phyloP scores from a whole-genome alignment of 2,113 vertebrate genomes.

The Genyomyrus donnyi region DNA sequence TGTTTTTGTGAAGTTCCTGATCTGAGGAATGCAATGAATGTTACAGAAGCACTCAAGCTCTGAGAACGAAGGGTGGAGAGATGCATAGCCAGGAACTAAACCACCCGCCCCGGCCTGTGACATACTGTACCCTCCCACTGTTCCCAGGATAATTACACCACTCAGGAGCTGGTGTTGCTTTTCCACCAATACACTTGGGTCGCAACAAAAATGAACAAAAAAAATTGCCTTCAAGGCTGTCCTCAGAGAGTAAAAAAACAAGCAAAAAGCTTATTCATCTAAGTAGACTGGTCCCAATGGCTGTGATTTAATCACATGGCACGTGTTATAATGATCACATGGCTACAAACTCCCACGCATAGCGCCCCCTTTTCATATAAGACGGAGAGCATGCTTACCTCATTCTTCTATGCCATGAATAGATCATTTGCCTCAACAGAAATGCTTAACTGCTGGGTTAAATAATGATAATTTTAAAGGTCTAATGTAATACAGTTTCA shows the following conservation, averaged over 20 bases:
- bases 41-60: conserved; percentile 21
- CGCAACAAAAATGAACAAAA: conserved; percentile 36
- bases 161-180: conserved; percentile 35
- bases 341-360: neutral
- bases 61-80: neutral
- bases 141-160: conserved; percentile 30
- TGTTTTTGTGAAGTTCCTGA: neutral
- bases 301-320: neutral
- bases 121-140: too few species aligned
- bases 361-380: neutral
- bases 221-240: conserved; percentile 40
- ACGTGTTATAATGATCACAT: neutral
- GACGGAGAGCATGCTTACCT: neutral
- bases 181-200: conserved; percentile 39
- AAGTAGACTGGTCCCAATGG: neutral
- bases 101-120: neutral
- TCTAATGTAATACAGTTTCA: neutral
- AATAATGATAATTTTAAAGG: neutral
- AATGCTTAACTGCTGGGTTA: neutral
- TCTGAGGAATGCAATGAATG: conserved; percentile 30
- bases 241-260: conserved; percentile 34
- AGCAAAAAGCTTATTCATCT: conserved; percentile 29
- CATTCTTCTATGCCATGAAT: neutral
- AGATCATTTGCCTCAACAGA: neutral
- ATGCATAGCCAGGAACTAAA: neutral